Conservation (phyloP, 92 coral and sea anemone genomes). For the Montipora capitata region DNA sequence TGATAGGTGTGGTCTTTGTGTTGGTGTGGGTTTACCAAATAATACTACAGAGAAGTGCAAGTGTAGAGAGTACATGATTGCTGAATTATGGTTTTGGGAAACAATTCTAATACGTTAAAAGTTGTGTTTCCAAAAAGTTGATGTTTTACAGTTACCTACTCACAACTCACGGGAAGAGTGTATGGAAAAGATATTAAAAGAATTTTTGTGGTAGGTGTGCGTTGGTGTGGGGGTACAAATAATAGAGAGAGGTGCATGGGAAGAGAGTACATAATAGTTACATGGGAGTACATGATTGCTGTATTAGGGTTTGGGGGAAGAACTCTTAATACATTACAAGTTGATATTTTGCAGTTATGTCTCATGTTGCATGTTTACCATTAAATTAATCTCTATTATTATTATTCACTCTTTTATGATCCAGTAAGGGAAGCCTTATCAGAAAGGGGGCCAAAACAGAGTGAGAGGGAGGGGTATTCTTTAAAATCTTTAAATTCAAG, state of each 20-base stretch:
- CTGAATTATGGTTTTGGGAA: neutral
- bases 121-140: neutral
- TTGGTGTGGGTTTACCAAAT: neutral
- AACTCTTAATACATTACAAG: neutral
- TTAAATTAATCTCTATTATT: neutral
- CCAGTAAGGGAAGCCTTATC: conserved; percentile 3
- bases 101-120: neutral
- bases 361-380: neutral
- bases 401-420: neutral
- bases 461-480: neutral
- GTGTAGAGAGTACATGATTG: neutral
- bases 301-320: conserved; percentile 7
- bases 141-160: conserved; percentile 29
- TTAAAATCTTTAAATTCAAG: conserved; percentile 11
- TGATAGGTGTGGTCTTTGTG: conserved; percentile 7
- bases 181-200: conserved; percentile 18
- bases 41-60: neutral
- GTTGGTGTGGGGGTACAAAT: conserved; percentile 12
- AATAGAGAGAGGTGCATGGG: neutral
- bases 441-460: conserved; percentile 19
- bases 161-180: neutral
- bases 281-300: conserved; percentile 12
- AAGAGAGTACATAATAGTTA: conserved; percentile 1
- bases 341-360: conserved; percentile 1
- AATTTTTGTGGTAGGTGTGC: conserved; percentile 7